Conservation (phyloP, 2,797 vertebrate species). For the Hyperoplus immaculatus region DNA sequence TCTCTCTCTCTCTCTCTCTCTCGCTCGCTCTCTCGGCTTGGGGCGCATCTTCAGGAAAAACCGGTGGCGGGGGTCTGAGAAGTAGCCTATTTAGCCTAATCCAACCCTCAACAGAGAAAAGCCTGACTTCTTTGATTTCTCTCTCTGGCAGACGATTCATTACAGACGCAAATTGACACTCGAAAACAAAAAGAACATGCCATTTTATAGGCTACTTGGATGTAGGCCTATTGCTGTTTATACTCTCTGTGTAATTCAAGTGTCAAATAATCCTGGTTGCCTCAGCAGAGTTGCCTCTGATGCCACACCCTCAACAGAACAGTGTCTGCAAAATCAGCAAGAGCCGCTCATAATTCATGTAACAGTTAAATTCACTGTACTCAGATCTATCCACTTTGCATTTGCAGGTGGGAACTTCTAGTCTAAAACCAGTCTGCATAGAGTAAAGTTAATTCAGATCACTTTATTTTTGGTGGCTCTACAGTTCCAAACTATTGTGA, state of each 20-base stretch:
- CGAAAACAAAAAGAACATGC: no score
- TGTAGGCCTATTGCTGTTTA: neutral
- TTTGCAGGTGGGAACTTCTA: neutral
- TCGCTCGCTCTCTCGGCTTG: constrained; percentile 42
- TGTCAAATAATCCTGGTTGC: neutral
- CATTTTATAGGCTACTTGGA: neutral
- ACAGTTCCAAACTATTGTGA: neutral
- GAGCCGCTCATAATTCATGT: neutral
- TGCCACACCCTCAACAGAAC: constrained; percentile 12
- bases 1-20: neutral
- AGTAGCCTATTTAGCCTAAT: constrained; percentile 57
- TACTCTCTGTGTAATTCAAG: neutral
- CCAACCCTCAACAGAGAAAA: constrained; percentile 46
- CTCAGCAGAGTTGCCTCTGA: neutral
- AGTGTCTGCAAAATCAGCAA: neutral
- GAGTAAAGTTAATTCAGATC: neutral
- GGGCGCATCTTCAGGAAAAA: constrained; percentile 87
- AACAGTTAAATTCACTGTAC: neutral
- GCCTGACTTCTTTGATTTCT: neutral
- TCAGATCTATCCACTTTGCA: neutral
- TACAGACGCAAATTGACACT: neutral
- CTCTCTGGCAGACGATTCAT: neutral
- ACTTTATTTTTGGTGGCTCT: neutral
- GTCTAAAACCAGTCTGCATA: neutral
- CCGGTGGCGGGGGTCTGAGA: constrained; percentile 83